Conservation (phyloP, 2,797 vertebrate species). For the Sebastes diaconus region DNA sequence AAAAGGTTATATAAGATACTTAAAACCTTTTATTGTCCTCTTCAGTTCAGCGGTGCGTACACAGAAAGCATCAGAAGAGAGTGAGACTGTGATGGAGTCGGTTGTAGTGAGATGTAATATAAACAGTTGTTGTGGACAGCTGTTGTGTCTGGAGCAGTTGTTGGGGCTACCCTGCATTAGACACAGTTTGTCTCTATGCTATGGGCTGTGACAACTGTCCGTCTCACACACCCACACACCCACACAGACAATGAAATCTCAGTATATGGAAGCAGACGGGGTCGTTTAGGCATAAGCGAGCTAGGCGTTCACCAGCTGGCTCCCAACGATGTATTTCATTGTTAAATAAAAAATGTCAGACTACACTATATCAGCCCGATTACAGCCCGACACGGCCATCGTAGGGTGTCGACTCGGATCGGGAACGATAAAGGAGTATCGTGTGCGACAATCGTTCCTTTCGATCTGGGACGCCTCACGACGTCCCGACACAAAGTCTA, state of each 20-base stretch:
- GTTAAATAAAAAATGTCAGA: not conserved
- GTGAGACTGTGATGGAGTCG: not conserved
- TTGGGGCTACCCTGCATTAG: not conserved
- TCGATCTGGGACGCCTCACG: too few species aligned
- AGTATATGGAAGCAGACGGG: not conserved
- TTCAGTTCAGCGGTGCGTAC: not conserved
- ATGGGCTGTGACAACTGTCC: not conserved
- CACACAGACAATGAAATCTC: not conserved
- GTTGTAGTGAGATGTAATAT: not conserved
- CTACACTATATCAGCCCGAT: too few species aligned
- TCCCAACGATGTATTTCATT: not conserved
- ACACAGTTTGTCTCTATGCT: not conserved
- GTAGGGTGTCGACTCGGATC: too few species aligned
- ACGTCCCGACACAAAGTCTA: too few species aligned
- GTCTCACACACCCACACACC: not conserved
- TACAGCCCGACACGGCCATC: too few species aligned
- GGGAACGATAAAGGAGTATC: too few species aligned
- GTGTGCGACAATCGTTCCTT: too few species aligned
- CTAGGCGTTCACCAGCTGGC: not conserved
- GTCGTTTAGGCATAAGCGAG: not conserved
- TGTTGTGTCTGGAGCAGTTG: conserved; percentile 17
- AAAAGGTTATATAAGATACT: too few species aligned
- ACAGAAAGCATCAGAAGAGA: not conserved
- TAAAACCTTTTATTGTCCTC: not conserved
- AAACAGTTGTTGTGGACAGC: not conserved